Base-by-base conservation (phyloP, 2,797 vertebrate species). In the Ctenopoma kingsleyae region DNA sequence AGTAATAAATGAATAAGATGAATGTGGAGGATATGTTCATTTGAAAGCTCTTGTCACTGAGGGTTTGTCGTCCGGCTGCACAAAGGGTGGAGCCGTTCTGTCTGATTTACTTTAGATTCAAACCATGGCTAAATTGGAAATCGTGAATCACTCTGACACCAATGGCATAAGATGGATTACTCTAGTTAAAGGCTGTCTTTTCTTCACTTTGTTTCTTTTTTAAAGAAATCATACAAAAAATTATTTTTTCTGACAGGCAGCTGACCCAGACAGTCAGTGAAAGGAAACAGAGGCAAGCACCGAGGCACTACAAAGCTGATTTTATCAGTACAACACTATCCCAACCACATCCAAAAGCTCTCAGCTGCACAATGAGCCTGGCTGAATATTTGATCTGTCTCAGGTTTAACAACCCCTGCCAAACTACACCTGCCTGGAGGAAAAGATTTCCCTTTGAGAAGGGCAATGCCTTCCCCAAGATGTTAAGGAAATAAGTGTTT, bases 121-220 rank as follows among this genome's bases (percentile, higher is more conserved):
- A 94, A 93, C 89, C 23, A 59, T 71, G 83, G 91, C 81, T 92
- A 93, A 95, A 96, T 94, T 95, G 93, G 89, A 94, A 94, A 93
- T 86, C 92, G 91, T 95, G 93, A 95, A 95, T 96, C 95, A 96
- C 92, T 93, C 89, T 94, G 93, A 90, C 83, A 93, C 78, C 75
- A 64, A 5, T 65, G 87, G 87, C 44, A 54, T 57, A 94, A 95
- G 94, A 96, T 94, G 92, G 92, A 96, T 95, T 91, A 91, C 94
- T 91, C 87, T 80, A 68, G 81, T 92, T 94, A 93, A 89, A 89
- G 82, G 82, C 83, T 88, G 82, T 81, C 87, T 89, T 84, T 87
- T 92, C 87, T 91, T 92, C 89, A 78, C 87, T 92, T 93, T 85
- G 78, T 69, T 75, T 86, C 77, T 32, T 81, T 90, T 88, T 91